phyloP scores from a whole-genome alignment of 2,797 vertebrate genomes.

The Malurus splendens region DNA sequence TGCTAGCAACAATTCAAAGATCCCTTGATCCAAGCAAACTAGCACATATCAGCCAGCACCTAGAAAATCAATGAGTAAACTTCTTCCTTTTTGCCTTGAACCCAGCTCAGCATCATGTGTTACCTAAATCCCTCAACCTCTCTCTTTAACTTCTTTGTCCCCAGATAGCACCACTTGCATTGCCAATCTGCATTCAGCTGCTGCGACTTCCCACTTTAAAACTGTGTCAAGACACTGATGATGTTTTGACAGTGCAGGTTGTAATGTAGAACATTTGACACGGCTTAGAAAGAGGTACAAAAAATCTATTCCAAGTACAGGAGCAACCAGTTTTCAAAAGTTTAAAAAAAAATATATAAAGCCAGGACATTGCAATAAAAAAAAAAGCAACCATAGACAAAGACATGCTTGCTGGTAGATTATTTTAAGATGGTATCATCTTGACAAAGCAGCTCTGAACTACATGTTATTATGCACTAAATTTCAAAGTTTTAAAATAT shows the following conservation, averaged over 20 bases:
- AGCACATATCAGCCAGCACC: rapidly evolving
- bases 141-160: neutral
- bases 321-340: neutral
- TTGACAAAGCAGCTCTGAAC: neutral
- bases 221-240: slow-evolving; percentile 39
- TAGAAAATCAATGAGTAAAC: neutral
- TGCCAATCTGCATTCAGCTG: slow-evolving; percentile 1
- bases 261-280: slow-evolving; percentile 9
- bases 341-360: neutral
- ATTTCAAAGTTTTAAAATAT: neutral
- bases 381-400: neutral
- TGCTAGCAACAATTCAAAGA: neutral
- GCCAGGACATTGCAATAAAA: neutral
- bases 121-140: neutral
- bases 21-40: neutral
- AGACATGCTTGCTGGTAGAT: neutral
- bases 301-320: neutral
- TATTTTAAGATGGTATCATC: neutral
- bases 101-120: neutral
- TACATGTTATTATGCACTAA: neutral
- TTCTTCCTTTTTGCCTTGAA: neutral
- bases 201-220: slow-evolving; percentile 26
- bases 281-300: neutral
- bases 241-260: slow-evolving; percentile 40
- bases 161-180: neutral